Conservation (phyloP, 2,888 invertebrate genomes). For the Eugnorisma glareosa region DNA sequence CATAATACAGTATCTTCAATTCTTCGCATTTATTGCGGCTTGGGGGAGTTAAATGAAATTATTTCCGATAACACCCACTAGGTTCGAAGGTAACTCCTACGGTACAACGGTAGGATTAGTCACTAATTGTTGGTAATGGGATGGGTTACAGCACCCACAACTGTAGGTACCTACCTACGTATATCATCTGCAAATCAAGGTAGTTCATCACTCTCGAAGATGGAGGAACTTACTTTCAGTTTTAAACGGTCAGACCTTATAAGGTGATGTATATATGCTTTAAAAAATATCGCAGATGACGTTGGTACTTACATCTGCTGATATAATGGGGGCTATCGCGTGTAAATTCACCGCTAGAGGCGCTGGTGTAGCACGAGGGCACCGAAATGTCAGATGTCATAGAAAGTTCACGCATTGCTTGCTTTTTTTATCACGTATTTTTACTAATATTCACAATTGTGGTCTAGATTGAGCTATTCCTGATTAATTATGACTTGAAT, state of each 20-base stretch:
- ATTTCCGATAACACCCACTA: constrained; percentile 47
- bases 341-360: too few relatives aligned
- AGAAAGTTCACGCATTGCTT: too few relatives aligned
- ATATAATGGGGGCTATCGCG: too few relatives aligned
- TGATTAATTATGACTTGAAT: too few relatives aligned
- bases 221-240: background rate
- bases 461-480: too few relatives aligned
- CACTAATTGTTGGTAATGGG: constrained; percentile 44
- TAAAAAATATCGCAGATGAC: too few relatives aligned
- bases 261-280: background rate
- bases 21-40: constrained; percentile 8
- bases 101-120: constrained; percentile 47
- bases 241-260: constrained; percentile 10
- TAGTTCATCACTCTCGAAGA: constrained; percentile 24
- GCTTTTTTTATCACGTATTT: too few relatives aligned
- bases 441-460: too few relatives aligned
- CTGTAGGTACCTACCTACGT: constrained; percentile 32
- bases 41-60: background rate
- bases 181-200: constrained; percentile 31
- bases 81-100: constrained; percentile 52
- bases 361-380: too few relatives aligned
- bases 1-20: constrained; percentile 14
- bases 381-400: too few relatives aligned
- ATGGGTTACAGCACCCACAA: constrained; percentile 48
- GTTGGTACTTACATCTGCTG: background rate